These are phyloP conservation scores for Gymnobelideus leadbeateri DNA, from an alignment of 2,113 vertebrate genomes.

Conservation along the genomic window DNA sequence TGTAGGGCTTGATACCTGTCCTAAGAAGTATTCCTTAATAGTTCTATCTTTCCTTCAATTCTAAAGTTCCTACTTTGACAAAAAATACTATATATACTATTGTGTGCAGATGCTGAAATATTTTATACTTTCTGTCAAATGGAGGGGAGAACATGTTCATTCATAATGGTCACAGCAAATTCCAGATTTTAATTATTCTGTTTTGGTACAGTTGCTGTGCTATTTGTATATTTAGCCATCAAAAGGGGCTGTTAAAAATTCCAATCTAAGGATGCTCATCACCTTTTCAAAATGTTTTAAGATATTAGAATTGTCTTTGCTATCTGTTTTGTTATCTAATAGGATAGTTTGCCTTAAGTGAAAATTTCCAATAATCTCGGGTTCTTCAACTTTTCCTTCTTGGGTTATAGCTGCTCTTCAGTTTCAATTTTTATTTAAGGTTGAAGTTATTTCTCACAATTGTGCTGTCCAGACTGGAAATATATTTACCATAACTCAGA, in stretches of 20 bases:
- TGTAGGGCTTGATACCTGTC: background rate
- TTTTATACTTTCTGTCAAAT: background rate
- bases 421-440: background rate
- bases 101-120: background rate
- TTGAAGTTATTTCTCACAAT: background rate
- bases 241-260: background rate
- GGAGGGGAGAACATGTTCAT: background rate
- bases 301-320: background rate
- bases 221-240: background rate
- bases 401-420: background rate
- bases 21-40: background rate
- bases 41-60: background rate
- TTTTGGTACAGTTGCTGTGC: background rate
- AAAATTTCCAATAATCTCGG: background rate
- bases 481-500: background rate
- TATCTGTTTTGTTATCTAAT: background rate
- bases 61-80: background rate
- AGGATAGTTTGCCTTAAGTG: background rate
- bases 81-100: background rate
- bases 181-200: background rate
- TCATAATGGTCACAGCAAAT: background rate
- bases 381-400: background rate
- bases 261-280: background rate
- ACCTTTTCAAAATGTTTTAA: background rate
- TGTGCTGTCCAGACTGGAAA: background rate